A percentile compares a stretch with the other conserved stretches of the same genome.
These are phyloP conservation scores for Acipenser transmontanus DNA, from an alignment of 2,797 vertebrate species.

Conservation along the genomic window DNA sequence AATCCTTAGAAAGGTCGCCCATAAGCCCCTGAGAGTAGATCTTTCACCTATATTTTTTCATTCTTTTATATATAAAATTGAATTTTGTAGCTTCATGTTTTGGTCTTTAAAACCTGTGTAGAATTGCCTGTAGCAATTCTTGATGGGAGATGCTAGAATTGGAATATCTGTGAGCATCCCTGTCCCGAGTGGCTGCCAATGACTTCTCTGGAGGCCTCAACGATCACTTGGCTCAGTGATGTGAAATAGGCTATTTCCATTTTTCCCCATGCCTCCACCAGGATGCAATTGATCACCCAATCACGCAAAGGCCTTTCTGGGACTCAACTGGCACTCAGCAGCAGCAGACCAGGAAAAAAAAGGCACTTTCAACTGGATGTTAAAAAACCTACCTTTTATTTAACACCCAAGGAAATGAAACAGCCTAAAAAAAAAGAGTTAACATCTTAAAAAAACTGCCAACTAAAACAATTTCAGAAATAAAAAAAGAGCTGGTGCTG, in stretches of 20 bases:
- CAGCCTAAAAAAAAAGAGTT: not conserved
- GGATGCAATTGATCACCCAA: constrained; percentile 8
- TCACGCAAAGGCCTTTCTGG: constrained; percentile 15
- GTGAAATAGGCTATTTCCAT: constrained; percentile 3
- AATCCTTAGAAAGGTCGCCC: no score
- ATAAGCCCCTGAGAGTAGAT: no score
- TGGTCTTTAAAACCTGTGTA: constrained; percentile 3
- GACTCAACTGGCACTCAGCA: constrained; percentile 7
- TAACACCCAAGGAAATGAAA: no score
- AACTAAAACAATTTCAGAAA: no score
- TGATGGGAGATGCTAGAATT: not conserved
- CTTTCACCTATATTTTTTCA: not conserved
- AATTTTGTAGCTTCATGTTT: constrained; percentile 5
- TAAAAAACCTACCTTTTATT: not conserved
- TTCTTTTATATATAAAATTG: not conserved
- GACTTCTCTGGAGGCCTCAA: constrained; percentile 9
- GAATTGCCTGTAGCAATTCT: not conserved
- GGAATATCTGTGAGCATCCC: not conserved
- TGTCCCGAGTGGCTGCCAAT: not conserved
- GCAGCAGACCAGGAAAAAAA: constrained; percentile 12
- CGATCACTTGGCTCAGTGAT: constrained; percentile 2
- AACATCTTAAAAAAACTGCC: no score
- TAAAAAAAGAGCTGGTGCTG: no score
- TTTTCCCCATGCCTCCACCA: constrained; percentile 3
- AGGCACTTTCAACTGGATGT: constrained; percentile 1